A percentile compares a stretch with the other conserved stretches of the same genome.
Conservation (phyloP, 2,888 invertebrate genomes). For the Eupithecia inturbata region DNA sequence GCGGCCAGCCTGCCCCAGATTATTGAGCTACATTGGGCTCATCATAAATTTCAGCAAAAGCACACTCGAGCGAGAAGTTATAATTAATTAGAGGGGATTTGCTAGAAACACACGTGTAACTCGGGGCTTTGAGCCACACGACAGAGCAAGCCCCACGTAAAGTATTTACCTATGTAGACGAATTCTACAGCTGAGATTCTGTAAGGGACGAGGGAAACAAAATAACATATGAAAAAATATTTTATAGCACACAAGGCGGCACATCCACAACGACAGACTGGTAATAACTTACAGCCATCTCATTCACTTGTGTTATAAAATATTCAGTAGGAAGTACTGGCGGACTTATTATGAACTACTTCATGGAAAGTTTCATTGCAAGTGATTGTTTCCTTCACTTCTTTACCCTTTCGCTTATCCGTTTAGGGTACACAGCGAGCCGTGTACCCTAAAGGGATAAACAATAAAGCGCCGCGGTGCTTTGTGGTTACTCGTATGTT, state of each 20-base stretch:
- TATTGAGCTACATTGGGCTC: constrained; percentile 30
- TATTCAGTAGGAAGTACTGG: constrained; percentile 60
- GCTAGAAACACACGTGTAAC: constrained; percentile 2
- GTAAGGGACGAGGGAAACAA: constrained; percentile 9
- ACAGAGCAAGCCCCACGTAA: constrained; percentile 12
- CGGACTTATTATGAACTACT: constrained; percentile 62
- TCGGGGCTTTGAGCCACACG: constrained; percentile 4
- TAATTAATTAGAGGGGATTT: constrained; percentile 30
- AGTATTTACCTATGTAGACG: constrained; percentile 1
- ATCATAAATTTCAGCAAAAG: constrained; percentile 31
- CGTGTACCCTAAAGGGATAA: no score
- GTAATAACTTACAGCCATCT: constrained; percentile 48
- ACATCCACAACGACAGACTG: constrained; percentile 37
- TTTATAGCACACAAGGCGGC: constrained; percentile 32
- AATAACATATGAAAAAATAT: constrained; percentile 35
- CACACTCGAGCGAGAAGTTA: constrained; percentile 28
- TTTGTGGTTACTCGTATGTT: no score
- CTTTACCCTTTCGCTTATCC: not conserved
- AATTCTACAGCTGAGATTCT: constrained; percentile 13
- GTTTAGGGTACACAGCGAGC: no score
- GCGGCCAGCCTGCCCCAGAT: constrained; percentile 26
- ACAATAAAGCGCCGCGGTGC: no score
- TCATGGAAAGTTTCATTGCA: constrained; percentile 45
- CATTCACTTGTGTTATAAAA: constrained; percentile 57
- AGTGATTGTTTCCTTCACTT: not conserved